Evolutionary conservation across 2,113 vertebrate species (phyloP).

Genomic region (Salvator merianae): DNA sequence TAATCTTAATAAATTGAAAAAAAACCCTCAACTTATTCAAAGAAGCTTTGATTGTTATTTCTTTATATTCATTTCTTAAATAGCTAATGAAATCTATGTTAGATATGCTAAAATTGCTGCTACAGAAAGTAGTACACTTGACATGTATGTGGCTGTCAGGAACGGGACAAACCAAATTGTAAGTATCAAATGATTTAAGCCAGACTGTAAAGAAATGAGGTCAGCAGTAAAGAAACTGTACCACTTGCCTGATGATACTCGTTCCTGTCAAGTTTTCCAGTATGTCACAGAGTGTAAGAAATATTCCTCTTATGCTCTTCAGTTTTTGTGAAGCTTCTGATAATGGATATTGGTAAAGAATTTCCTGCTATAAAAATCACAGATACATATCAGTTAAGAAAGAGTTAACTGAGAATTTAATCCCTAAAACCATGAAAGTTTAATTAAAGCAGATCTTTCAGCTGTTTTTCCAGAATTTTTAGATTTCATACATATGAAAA

Average conservation of each 20-base stretch:
- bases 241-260: constrained; percentile 87
- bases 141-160: not conserved
- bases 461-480: not conserved
- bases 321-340: constrained; percentile 89
- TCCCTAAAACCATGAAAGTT: not conserved
- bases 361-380: constrained; percentile 86
- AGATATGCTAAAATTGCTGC: not conserved
- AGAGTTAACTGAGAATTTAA: not conserved
- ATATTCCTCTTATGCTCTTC: constrained; percentile 92
- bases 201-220: constrained; percentile 26
- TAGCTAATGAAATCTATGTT: not conserved
- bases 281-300: constrained; percentile 96
- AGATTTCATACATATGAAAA: not conserved
- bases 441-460: not conserved
- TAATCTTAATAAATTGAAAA: no score
- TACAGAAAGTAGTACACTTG: not conserved
- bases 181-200: not conserved
- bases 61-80: not conserved
- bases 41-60: not conserved
- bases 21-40: no score
- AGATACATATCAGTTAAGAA: constrained; percentile 48
- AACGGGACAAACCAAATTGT: not conserved
- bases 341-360: constrained; percentile 91
- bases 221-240: constrained; percentile 2
- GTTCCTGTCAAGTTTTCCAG: constrained; percentile 91